Evolutionary conservation across 1,140 invertebrate genomes (phyloP).

Genomic region (Aphelenchoides besseyi): DNA sequence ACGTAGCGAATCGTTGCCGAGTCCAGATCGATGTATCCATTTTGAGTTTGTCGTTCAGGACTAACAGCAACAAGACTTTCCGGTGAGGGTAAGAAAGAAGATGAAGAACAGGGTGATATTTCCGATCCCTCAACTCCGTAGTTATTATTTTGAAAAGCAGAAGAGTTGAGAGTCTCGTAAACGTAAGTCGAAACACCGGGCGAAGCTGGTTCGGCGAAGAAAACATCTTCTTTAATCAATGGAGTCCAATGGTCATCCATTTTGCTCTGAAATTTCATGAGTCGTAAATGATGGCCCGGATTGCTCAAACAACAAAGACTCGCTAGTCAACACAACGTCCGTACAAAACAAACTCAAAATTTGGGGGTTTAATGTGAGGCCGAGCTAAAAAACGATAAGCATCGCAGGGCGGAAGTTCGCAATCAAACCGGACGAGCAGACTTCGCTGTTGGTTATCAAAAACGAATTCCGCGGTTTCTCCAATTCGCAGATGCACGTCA

Average conservation of each 20-base stretch:
- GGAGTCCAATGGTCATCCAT: conserved; percentile 19
- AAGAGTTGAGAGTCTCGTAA: conserved; percentile 3
- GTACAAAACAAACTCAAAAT: conserved; percentile 19
- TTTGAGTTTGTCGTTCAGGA: neutral
- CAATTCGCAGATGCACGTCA: neutral
- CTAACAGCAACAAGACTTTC: neutral
- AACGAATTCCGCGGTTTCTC: too few relatives aligned
- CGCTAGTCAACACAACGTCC: too few relatives aligned
- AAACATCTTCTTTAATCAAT: conserved; percentile 12
- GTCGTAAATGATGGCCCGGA: too few relatives aligned
- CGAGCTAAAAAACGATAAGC: neutral
- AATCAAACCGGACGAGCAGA: neutral
- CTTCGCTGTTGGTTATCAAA: neutral
- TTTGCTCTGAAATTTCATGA: conserved; percentile 2
- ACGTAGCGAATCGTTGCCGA: neutral
- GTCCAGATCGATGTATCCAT: conserved; percentile 17
- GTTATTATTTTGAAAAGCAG: neutral
- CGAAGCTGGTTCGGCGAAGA: conserved; percentile 10
- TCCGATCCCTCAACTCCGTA: conserved; percentile 12
- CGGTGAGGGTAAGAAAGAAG: conserved; percentile 1
- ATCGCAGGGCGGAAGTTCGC: neutral
- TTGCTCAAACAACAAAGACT: too few relatives aligned
- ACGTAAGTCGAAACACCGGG: conserved; percentile 3
- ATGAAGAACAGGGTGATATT: neutral
- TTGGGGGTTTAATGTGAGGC: too few relatives aligned